A percentile compares a stretch with the other conserved stretches of the same genome.
These are phyloP conservation scores for Leptocoma aspasia DNA, from an alignment of 2,113 vertebrate species.

Conservation along the genomic window DNA sequence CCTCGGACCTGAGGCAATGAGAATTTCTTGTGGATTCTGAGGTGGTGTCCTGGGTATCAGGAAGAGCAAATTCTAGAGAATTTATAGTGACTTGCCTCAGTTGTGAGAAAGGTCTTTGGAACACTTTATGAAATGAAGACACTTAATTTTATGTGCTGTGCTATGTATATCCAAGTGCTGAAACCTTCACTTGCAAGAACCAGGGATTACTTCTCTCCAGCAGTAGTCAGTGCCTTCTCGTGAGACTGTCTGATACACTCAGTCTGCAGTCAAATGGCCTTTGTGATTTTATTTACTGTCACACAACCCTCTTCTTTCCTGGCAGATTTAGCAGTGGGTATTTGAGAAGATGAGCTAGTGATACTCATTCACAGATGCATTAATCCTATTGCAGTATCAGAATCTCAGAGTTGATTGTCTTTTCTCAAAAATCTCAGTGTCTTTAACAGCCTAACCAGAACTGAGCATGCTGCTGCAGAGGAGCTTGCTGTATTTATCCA, in stretches of 20 bases:
- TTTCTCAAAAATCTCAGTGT: background rate
- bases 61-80: background rate
- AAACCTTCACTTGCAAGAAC: background rate
- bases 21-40: background rate
- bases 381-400: background rate
- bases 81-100: background rate
- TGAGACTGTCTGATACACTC: background rate
- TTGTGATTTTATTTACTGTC: background rate
- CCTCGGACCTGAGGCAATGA: background rate
- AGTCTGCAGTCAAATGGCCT: background rate
- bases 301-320: background rate
- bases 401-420: background rate
- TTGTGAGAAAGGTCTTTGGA: background rate
- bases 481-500: background rate
- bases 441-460: background rate
- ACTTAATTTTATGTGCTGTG: no score
- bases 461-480: background rate
- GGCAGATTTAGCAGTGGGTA: background rate
- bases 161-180: background rate
- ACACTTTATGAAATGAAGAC: background rate
- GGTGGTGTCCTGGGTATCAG: background rate
- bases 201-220: background rate
- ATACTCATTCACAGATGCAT: background rate
- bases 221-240: background rate
- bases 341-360: background rate